A percentile compares a stretch with the other conserved stretches of the same genome.
phyloP scores from a whole-genome alignment of 37 sponge, comb jelly and placozoan species.

The Corticium candelabrum region DNA sequence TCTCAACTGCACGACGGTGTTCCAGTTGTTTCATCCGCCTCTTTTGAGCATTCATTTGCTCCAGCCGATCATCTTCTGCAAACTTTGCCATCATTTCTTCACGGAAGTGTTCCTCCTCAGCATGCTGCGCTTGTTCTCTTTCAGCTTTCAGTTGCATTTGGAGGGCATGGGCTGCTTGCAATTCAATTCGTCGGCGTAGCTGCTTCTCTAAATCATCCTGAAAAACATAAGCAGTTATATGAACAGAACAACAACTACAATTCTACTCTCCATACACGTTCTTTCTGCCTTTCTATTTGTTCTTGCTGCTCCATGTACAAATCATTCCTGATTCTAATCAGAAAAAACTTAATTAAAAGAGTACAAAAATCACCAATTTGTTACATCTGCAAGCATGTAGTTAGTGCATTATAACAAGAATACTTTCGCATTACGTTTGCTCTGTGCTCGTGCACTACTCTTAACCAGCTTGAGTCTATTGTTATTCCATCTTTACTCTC shows the following conservation, averaged over 20 bases:
- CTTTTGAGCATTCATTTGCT: constrained; percentile 95
- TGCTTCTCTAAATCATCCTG: constrained; percentile 15
- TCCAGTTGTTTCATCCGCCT: constrained; percentile 94
- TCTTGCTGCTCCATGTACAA: constrained; percentile 88
- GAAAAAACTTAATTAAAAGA: background rate
- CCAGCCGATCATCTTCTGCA: constrained; percentile 94
- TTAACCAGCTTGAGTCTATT: too few species aligned
- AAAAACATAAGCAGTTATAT: too few species aligned
- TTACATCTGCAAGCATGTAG: too few species aligned
- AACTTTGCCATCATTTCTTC: constrained; percentile 89
- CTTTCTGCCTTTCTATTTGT: constrained; percentile 74
- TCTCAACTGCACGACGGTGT: constrained; percentile 86
- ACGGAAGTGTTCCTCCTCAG: constrained; percentile 64
- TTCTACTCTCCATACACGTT: constrained; percentile 33
- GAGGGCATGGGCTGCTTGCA: constrained; percentile 68
- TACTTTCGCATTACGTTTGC: too few species aligned
- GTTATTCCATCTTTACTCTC: too few species aligned
- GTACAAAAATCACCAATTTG: too few species aligned
- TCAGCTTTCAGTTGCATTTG: constrained; percentile 61
- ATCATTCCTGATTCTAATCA: constrained; percentile 74
- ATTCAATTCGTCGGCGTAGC: constrained; percentile 70
- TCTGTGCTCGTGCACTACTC: too few species aligned
- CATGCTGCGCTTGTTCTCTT: constrained; percentile 42
- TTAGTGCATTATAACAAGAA: too few species aligned
- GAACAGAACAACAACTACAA: background rate